Percentiles rank a stretch among this genome's conserved stretches.
These are phyloP conservation scores for Trinectes maculatus DNA, from an alignment of 2,113 vertebrate species.

Conservation along the genomic window DNA sequence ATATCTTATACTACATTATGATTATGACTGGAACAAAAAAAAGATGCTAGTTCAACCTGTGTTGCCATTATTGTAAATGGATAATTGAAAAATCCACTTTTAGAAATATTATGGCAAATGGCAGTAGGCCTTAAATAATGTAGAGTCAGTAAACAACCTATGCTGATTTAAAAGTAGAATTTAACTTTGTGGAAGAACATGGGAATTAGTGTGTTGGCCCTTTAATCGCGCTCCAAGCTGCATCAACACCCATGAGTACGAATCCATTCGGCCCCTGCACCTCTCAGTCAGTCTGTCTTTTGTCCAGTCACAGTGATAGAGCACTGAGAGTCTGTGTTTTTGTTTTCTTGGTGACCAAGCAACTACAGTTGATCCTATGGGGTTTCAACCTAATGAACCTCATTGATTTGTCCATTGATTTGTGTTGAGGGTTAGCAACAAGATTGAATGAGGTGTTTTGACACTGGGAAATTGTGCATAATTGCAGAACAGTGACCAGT, in stretches of 20 bases:
- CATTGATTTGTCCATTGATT: constrained; percentile 77
- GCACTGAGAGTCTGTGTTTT: constrained; percentile 56
- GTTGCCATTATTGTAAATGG: not conserved
- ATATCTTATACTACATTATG: not conserved
- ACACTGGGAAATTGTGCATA: constrained; percentile 63
- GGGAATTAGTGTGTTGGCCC: constrained; percentile 30
- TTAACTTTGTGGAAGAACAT: constrained; percentile 6
- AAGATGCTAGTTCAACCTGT: not conserved
- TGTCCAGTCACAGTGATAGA: constrained; percentile 58
- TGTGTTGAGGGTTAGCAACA: constrained; percentile 63
- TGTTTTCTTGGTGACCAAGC: constrained; percentile 68
- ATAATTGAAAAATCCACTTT: not conserved
- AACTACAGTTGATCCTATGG: constrained; percentile 65
- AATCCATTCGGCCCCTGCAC: constrained; percentile 19
- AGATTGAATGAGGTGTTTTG: constrained; percentile 71
- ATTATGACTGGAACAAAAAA: not conserved
- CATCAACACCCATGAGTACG: constrained; percentile 31
- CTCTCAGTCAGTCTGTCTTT: constrained; percentile 4
- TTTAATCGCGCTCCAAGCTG: constrained; percentile 29
- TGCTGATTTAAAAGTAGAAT: constrained; percentile 7
- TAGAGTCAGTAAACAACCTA: not conserved
- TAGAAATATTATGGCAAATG: not conserved
- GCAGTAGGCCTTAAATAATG: not conserved
- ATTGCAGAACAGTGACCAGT: constrained; percentile 28
- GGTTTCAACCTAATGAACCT: constrained; percentile 75